Evolutionary conservation across 2,888 invertebrate genomes (phyloP), one percentile per base, ranked within the genome.

Genomic region (Yponomeuta cagnagella): DNA sequence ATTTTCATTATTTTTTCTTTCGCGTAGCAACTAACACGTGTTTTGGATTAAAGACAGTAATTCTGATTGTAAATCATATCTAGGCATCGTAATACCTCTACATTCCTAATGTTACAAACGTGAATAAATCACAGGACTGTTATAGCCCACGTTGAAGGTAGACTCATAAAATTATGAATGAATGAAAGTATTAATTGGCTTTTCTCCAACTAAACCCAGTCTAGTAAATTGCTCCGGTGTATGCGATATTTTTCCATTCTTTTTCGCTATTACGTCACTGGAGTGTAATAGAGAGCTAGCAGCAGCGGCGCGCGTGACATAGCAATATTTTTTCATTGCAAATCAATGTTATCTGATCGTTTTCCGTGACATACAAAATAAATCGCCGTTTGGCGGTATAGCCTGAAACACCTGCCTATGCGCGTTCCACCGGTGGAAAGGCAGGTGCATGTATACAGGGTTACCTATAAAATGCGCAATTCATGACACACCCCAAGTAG

Each of bases 241-340:
- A 67, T 33, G 37, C n/a, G 67, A 67, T 10, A 67, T 37, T 67
- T 67, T 33, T 67, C n/a, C 15, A 67, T 33, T 43, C n/a, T 43
- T 43, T 64, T 30, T 64, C 30, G 64, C 10, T 37, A 67, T 67
- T 43, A 67, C n/a, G 10, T 37, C 67, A n/a, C 15, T 37, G 43
- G 15, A n/a, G 31, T 67, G 33, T 67, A 33, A 43, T 37, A 67
- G 67, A 31, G 67, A 31, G 64, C 64, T 64, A 10, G 79, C 67
- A 5, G 52, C 68, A 10, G 52, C 80, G 81, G 80, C 84, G 84
- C 85, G 79, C 84, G 83, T 88, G 86, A 88, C 85, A 81, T 79
- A 80, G 82, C 84, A 81, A 82, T 84, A 83, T 85, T 87, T 86
- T 43, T 87, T 87, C 86, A 85, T 86, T 84, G 80, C 83, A 83